phyloP scores from a whole-genome alignment of 2,797 vertebrate genomes.

The Monodelphis domestica region DNA sequence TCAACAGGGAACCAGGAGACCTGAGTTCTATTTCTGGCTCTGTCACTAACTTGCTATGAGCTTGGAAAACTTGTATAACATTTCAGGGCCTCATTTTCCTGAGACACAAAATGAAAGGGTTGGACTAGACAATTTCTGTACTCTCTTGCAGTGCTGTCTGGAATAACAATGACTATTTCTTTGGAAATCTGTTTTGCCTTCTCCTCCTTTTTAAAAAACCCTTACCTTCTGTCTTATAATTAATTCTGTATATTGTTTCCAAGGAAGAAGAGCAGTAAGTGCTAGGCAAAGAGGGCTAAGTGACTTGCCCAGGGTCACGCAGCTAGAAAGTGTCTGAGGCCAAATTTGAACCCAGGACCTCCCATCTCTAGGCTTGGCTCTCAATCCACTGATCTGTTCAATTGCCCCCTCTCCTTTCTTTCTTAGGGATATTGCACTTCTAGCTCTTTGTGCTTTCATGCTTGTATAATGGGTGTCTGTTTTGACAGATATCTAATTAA shows the following conservation, averaged over 20 bases:
- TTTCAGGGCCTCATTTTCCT: background rate
- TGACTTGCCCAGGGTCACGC: no score
- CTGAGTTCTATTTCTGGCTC: background rate
- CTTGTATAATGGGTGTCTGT: constrained; percentile 24
- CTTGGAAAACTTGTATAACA: background rate
- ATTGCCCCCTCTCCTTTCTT: background rate
- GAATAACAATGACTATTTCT: constrained; percentile 25
- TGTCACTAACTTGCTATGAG: background rate
- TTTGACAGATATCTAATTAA: constrained; percentile 32
- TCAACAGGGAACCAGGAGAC: background rate
- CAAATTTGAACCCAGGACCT: no score
- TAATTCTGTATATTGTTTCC: no score
- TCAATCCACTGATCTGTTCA: no score
- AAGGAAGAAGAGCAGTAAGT: no score
- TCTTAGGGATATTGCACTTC: constrained; percentile 14
- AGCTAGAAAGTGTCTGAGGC: no score
- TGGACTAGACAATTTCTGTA: background rate
- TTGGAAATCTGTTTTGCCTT: background rate
- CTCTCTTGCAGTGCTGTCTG: background rate
- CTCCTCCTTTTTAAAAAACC: background rate
- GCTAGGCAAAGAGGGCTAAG: no score
- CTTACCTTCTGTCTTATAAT: no score
- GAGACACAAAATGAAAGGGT: background rate
- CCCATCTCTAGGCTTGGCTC: no score
- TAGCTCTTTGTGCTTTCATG: constrained; percentile 20